Evolutionary conservation across 2,888 invertebrate species (phyloP).

Genomic region (Hirtodrosophila duncani): DNA sequence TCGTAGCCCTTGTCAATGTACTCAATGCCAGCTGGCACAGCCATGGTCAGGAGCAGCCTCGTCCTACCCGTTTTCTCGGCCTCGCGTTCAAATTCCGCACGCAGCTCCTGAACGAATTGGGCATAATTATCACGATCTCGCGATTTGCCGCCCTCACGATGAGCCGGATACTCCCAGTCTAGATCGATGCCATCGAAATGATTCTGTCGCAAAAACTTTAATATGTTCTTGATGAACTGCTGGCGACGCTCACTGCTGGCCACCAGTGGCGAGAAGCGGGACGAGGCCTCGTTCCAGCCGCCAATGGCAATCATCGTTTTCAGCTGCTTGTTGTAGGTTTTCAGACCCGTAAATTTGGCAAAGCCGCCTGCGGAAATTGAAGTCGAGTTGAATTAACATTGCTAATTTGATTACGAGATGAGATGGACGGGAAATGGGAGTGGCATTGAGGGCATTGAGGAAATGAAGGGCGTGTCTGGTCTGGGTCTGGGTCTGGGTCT

Average conservation of each 20-base stretch:
- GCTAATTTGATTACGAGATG: not conserved
- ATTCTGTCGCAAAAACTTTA: conserved; percentile 92
- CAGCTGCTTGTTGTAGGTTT: conserved; percentile 93
- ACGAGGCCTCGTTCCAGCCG: conserved; percentile 95
- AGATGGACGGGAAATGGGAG: not conserved
- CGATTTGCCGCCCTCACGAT: conserved; percentile 83
- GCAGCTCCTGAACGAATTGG: conserved; percentile 90
- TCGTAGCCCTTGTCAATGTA: conserved; percentile 96
- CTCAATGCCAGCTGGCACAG: conserved; percentile 95
- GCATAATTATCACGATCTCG: conserved; percentile 93
- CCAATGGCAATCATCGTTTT: conserved; percentile 95
- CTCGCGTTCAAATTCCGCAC: conserved; percentile 93
- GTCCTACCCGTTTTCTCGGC: conserved; percentile 89
- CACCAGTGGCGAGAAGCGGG: conserved; percentile 92
- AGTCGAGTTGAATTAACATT: conserved; percentile 27
- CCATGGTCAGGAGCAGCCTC: conserved; percentile 91
- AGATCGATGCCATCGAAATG: conserved; percentile 95
- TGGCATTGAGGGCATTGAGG: too few relatives aligned
- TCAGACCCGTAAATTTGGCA: conserved; percentile 94
- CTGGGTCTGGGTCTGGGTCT: not conserved
- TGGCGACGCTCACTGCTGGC: conserved; percentile 86
- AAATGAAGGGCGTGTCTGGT: conserved; percentile 29
- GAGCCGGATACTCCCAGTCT: conserved; percentile 86
- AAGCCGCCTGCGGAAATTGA: conserved; percentile 86
- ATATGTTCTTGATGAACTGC: conserved; percentile 89